Conservation (phyloP, 1,140 invertebrate species). For the Drosophila athabasca region DNA sequence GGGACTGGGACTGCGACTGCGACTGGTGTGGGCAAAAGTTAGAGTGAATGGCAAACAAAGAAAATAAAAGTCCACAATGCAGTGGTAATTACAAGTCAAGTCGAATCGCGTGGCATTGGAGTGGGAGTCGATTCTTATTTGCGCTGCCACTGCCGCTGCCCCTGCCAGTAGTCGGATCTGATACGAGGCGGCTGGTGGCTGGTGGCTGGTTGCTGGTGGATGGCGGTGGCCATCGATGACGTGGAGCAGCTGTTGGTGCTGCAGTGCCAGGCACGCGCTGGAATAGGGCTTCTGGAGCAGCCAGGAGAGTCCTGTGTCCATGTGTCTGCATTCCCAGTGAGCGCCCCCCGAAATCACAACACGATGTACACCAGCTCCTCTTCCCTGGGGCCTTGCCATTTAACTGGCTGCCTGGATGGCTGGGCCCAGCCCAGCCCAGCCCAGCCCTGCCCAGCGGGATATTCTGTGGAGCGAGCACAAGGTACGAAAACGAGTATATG, state of each 20-base stretch:
- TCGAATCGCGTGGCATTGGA: conserved; percentile 27
- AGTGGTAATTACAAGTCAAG: conserved; percentile 74
- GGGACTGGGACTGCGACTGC: background rate
- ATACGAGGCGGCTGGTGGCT: conserved; percentile 20
- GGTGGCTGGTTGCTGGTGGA: background rate
- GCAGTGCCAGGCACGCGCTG: conserved; percentile 52
- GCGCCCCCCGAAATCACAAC: conserved; percentile 55
- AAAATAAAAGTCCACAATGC: conserved; percentile 67
- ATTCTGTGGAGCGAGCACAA: conserved; percentile 20
- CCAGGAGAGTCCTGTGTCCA: conserved; percentile 8
- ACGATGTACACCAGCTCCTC: conserved; percentile 19
- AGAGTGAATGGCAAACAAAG: conserved; percentile 46
- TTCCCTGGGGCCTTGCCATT: conserved; percentile 63
- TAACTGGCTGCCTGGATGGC: conserved; percentile 59
- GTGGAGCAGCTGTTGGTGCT: conserved; percentile 47
- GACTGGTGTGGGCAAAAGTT: conserved; percentile 10
- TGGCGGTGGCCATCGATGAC: conserved; percentile 33
- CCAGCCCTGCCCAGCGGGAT: conserved; percentile 7
- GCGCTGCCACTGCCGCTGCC: conserved; percentile 5
- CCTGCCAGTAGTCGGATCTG: conserved; percentile 34
- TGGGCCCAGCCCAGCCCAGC: background rate
- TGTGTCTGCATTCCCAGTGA: conserved; percentile 34
- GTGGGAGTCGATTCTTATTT: conserved; percentile 13
- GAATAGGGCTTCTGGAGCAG: conserved; percentile 6
- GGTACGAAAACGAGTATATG: conserved; percentile 21